phyloP scores from a whole-genome alignment of 2,888 invertebrate genomes.

The Anaspis maculata region DNA sequence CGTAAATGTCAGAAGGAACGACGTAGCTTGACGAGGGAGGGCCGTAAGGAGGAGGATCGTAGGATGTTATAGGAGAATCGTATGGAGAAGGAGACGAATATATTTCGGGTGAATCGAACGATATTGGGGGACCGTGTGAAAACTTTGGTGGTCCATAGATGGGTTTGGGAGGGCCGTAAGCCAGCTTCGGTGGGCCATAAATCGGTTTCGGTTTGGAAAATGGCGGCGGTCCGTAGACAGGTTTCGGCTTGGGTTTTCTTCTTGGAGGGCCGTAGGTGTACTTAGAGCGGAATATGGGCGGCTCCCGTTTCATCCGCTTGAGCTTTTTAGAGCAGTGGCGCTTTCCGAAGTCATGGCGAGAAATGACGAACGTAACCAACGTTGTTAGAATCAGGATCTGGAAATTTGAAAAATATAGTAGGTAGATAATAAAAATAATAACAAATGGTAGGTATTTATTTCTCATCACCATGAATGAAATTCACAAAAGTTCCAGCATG shows the following conservation, averaged over 20 bases:
- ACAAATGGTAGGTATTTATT: too few relatives aligned
- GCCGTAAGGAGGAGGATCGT: constrained; percentile 7
- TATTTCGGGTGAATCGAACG: not conserved
- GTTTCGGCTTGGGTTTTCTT: constrained; percentile 21
- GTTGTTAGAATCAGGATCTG: not conserved
- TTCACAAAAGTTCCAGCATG: too few relatives aligned
- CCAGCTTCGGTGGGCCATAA: constrained; percentile 23
- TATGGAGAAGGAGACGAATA: not conserved
- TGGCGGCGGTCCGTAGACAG: constrained; percentile 17
- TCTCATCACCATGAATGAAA: too few relatives aligned
- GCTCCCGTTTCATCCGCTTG: constrained; percentile 19
- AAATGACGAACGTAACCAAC: too few relatives aligned
- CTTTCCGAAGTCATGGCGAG: too few relatives aligned
- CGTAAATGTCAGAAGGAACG: constrained; percentile 18
- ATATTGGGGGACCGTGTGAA: not conserved
- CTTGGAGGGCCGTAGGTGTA: constrained; percentile 13
- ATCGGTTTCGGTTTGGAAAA: constrained; percentile 16
- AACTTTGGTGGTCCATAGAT: not conserved
- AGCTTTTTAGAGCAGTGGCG: too few relatives aligned
- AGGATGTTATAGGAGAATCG: not conserved
- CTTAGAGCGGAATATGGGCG: constrained; percentile 14
- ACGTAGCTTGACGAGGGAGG: constrained; percentile 12
- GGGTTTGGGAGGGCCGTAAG: not conserved
- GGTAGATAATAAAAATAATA: too few relatives aligned
- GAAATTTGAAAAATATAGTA: too few relatives aligned